Evolutionary conservation across 2,797 vertebrate genomes (phyloP).

Genomic region (Falco columbarius): DNA sequence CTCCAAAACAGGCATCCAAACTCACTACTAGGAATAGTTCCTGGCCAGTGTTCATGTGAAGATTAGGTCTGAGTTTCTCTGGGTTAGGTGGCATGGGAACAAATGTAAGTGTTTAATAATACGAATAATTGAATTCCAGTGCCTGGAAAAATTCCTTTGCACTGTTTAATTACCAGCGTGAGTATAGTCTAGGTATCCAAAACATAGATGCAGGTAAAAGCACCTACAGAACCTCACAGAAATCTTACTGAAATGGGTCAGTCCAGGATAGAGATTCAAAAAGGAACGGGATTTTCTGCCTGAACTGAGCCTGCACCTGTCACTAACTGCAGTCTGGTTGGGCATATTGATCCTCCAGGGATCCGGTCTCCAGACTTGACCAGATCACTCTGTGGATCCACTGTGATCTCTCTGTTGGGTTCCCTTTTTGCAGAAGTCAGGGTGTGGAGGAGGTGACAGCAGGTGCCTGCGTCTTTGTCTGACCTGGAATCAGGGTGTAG

Average conservation of each 20-base stretch:
- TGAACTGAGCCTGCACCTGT: neutral
- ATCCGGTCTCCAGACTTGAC: neutral
- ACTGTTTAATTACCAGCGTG: neutral
- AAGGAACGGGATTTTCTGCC: neutral
- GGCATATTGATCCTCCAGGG: neutral
- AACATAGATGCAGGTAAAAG: neutral
- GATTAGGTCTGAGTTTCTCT: neutral
- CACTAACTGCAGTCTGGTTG: neutral
- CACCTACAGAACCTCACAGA: neutral
- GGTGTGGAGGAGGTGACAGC: neutral
- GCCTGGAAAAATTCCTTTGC: neutral
- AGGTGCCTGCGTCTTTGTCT: neutral
- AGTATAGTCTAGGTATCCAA: neutral
- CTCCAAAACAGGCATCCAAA: neutral
- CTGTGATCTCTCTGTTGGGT: neutral
- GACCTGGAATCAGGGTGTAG: neutral
- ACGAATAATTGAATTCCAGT: neutral
- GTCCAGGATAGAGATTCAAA: neutral
- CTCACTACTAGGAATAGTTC: neutral
- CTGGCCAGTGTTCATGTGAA: neutral
- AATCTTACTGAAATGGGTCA: neutral
- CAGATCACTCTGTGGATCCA: neutral
- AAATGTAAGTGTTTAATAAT: neutral
- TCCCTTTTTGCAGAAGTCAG: neutral
- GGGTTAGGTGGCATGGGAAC: neutral